These are phyloP conservation scores for Dynastes maya DNA, from an alignment of 2,888 invertebrate genomes.

Conservation along the genomic window DNA sequence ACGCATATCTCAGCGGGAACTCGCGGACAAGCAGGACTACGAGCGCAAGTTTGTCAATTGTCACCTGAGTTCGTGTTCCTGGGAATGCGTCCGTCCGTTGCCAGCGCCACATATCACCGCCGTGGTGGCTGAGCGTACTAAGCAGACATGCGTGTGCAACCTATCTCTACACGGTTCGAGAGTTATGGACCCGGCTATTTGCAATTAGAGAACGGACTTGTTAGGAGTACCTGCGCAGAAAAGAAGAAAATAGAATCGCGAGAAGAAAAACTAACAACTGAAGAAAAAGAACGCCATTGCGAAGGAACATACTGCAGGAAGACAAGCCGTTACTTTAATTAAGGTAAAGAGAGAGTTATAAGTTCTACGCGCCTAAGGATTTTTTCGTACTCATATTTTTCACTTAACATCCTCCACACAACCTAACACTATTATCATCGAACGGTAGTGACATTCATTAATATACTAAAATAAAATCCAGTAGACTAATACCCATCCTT, in stretches of 20 bases:
- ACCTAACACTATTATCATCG: too few species aligned
- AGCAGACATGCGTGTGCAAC: conserved; percentile 55
- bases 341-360: background rate
- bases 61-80: conserved; percentile 67
- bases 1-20: conserved; percentile 69
- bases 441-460: too few species aligned
- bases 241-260: conserved; percentile 42
- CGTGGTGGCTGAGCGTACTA: conserved; percentile 57
- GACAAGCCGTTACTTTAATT: conserved; percentile 32
- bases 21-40: conserved; percentile 67
- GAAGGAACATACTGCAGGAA: conserved; percentile 25
- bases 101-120: conserved; percentile 67
- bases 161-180: conserved; percentile 53
- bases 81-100: conserved; percentile 61
- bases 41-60: conserved; percentile 70
- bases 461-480: too few species aligned
- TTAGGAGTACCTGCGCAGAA: conserved; percentile 30
- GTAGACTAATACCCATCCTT: too few species aligned
- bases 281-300: conserved; percentile 7
- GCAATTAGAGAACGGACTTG: conserved; percentile 53
- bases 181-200: conserved; percentile 55
- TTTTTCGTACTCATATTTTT: too few species aligned
- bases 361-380: too few species aligned
- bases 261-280: conserved; percentile 19
- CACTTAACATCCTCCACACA: too few species aligned